Base-by-base conservation (phyloP, 2,113 vertebrate genomes). In the Anthoscopus minutus region DNA sequence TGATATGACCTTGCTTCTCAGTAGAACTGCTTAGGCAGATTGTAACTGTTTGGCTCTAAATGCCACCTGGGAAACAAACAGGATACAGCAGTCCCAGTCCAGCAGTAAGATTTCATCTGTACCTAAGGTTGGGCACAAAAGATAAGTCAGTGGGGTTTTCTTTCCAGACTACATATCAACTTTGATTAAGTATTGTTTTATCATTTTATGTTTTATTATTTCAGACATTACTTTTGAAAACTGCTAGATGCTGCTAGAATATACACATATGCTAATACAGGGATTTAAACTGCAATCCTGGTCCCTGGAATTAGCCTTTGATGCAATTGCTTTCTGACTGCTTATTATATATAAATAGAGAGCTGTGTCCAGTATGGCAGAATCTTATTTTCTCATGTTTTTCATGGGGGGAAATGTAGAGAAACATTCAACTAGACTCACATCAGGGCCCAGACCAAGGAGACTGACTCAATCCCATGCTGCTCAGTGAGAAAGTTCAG, bases 191-290 rank as follows among this genome's bases (percentile, higher is more conserved):
- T 11, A 25, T 11, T 62, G 21, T 6, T 92, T 81, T 71, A 58
- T 54, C 13, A 44, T n/a, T 83, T 80, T 27, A 30, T 25, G 24
- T 20, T 79, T 70, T 73, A 25, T 86, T 81, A 48, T 64, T 71
- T 67, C 20, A 81, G 70, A 40, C 3, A 2, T 53, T 94, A 69
- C 88, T 50, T 58, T 38, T 8, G 30, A 62, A 92, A 86, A 31
- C 76, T 93, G 80, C 90, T 86, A 85, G 93, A 76, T 84, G 91
- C 86, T 91, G 94, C 81, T 95, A 89, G 38, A 91, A 92, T 42
- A 72, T 81, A 81, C 33, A 30, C 44, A 64, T 78, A 71, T 47
- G 44, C 13, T 62, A 54, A 69, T 25, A 15, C 10, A 33, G 61
- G 25, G 24, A 9, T 14, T 82, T 42, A 11, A 35, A 3, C 21